Evolutionary conservation across 2,888 invertebrate species (phyloP), one percentile per base, ranked within the genome.

Genomic region (Euzophera pinguis): DNA sequence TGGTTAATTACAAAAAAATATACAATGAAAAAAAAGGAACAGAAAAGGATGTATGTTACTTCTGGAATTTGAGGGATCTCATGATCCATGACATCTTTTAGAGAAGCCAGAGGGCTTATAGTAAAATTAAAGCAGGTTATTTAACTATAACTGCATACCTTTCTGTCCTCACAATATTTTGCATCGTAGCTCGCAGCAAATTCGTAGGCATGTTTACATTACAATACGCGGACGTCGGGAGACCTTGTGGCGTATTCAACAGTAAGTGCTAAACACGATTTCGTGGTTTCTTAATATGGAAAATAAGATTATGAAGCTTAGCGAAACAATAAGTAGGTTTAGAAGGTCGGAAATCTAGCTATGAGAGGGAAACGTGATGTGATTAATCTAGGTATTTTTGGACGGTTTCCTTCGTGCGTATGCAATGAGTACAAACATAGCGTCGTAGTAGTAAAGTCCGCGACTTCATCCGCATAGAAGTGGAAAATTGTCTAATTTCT

Each of bases 181-280:
- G 39, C 17, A 34, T 16, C 32, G 10, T 7, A 9, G 17, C 7
- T 14, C 22, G 22, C 22, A 22, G 22, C 22, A 16, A 41, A 41
- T 50, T 50, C 32, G 38, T 27, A 13, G 16, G 39, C 27, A 29
- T 29, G 39, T 39, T 39, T 39, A 39, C 16, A 39, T 50, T 32
- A 32, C 49, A 50, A 50, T n/a, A 50, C 49, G 49, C 49, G 49
- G 49, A 50, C 39, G 49, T 49, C 8, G 17, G 47, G 38, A 14
- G 49, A 50, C 39, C 49, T 50, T 49, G 48, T 39, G 35, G 17
- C 17, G 22, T 10, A 43, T 6, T 43, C 27, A 43, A 39, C 39
- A 34, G 37, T n/a, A 32, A 45, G 16, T 34, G 45, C 32, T 45
- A 45, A 45, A 45, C 45, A 45, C n/a, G 32, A 45, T 34, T 45